These are phyloP conservation scores for Sthenelais limicola DNA, from an alignment of 2,888 invertebrate species.

Conservation along the genomic window DNA sequence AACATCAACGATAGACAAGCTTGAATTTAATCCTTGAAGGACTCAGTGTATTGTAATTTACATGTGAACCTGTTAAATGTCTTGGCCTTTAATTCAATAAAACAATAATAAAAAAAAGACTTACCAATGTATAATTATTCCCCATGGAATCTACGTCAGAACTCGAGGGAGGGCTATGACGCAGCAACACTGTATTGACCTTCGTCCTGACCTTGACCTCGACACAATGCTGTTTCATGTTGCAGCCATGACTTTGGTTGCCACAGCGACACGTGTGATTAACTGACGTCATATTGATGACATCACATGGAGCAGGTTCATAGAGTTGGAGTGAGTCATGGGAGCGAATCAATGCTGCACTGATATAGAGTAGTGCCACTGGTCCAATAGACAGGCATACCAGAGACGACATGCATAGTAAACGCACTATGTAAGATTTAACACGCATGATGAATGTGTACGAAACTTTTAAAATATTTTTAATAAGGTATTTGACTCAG, in stretches of 20 bases:
- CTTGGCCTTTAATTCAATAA: no score
- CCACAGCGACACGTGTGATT: constrained; percentile 1
- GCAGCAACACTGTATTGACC: not conserved
- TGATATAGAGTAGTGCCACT: constrained; percentile 22
- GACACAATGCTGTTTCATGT: not conserved
- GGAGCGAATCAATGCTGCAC: not conserved
- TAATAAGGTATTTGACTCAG: no score
- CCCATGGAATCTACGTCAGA: no score
- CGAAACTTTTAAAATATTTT: no score
- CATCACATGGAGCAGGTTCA: not conserved
- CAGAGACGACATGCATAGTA: constrained; percentile 1
- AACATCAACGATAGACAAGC: no score
- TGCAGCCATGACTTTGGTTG: not conserved
- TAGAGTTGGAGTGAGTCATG: constrained; percentile 3
- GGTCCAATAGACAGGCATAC: constrained; percentile 23
- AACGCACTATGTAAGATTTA: constrained; percentile 1
- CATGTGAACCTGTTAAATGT: no score
- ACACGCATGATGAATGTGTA: constrained; percentile 19
- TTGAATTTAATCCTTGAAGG: no score
- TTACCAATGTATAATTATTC: no score
- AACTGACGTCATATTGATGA: constrained; percentile 17
- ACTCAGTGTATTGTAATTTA: no score
- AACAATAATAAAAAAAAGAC: no score
- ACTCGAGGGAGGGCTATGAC: not conserved
- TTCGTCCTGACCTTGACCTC: not conserved